These are phyloP conservation scores for Natrix natrix DNA, from an alignment of 2,797 vertebrate species.

Conservation along the genomic window DNA sequence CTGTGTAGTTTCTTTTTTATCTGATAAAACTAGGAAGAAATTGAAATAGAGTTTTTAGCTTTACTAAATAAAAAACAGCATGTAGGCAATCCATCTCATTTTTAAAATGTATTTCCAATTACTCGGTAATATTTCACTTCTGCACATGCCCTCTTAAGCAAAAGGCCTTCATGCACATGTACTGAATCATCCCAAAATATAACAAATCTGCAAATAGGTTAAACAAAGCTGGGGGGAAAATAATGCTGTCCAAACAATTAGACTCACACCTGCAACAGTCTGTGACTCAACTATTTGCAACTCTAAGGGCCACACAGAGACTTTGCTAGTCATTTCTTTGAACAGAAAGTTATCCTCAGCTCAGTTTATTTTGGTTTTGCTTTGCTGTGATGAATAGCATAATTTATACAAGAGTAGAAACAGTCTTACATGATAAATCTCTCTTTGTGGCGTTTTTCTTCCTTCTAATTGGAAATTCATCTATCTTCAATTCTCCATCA, in stretches of 20 bases:
- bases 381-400: background rate
- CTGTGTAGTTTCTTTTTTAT: constrained; percentile 87
- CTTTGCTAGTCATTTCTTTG: background rate
- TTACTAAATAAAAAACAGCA: background rate
- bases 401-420: constrained; percentile 9
- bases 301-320: background rate
- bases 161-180: background rate
- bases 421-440: constrained; percentile 90
- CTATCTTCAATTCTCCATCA: constrained; percentile 96
- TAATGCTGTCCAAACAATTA: too few species aligned
- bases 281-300: background rate
- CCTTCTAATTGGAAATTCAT: constrained; percentile 97
- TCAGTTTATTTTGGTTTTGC: background rate
- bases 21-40: constrained; percentile 83
- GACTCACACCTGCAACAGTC: background rate
- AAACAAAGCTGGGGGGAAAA: background rate
- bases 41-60: background rate
- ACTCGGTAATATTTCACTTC: background rate
- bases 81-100: background rate
- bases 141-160: background rate
- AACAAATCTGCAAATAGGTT: background rate
- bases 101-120: background rate
- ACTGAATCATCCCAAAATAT: background rate
- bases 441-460: constrained; percentile 93
- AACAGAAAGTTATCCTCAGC: background rate